Evolutionary conservation across 1,140 invertebrate species (phyloP).

Genomic region (Ips nitidus): DNA sequence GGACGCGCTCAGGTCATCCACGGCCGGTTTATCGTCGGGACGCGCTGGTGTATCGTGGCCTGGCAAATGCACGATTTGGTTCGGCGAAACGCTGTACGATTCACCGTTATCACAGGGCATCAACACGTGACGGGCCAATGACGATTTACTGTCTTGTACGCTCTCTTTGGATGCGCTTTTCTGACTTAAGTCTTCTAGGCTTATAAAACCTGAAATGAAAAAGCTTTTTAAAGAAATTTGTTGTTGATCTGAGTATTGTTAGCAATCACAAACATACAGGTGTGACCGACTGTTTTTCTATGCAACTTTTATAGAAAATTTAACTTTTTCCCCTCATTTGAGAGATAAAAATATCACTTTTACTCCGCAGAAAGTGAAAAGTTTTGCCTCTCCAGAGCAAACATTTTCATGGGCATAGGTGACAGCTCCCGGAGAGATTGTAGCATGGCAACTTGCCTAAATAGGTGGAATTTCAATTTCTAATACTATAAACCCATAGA

Average conservation of each 20-base stretch:
- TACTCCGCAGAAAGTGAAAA: not conserved
- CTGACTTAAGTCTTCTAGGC: conserved; percentile 65
- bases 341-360: too few species aligned
- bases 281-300: not conserved
- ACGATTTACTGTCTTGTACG: conserved; percentile 45
- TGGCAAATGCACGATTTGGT: conserved; percentile 79
- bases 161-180: conserved; percentile 44
- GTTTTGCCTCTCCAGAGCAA: too few species aligned
- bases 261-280: too few species aligned
- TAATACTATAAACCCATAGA: too few species aligned
- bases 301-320: not conserved
- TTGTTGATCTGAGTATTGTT: too few species aligned
- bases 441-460: too few species aligned
- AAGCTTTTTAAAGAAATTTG: not conserved
- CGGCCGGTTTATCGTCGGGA: conserved; percentile 13
- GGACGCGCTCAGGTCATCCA: conserved; percentile 13
- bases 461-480: too few species aligned
- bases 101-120: conserved; percentile 82
- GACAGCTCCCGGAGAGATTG: too few species aligned
- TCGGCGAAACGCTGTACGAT: conserved; percentile 85
- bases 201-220: conserved; percentile 59
- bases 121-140: conserved; percentile 66
- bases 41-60: conserved; percentile 32
- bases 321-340: too few species aligned
- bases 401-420: too few species aligned